A percentile compares a stretch with the other conserved stretches of the same genome.
These are phyloP conservation scores for Nowickia ferox DNA, from an alignment of 2,888 invertebrate species.

Conservation along the genomic window DNA sequence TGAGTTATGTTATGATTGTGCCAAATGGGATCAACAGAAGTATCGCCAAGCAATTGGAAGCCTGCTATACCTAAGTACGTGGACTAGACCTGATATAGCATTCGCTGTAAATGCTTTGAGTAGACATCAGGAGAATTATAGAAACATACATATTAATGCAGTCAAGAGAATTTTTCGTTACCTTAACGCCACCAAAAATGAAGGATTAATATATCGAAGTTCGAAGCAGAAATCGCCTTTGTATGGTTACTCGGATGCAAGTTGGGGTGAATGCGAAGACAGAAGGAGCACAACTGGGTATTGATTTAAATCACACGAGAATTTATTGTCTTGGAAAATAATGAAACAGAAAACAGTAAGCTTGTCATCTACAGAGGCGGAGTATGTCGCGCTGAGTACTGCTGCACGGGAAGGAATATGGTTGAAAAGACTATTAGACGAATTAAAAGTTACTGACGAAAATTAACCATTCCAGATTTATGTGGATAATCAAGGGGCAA, in stretches of 20 bases:
- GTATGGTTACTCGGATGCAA: background rate
- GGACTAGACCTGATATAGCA: constrained; percentile 18
- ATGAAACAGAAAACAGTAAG: too few species aligned
- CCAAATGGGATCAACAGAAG: constrained; percentile 16
- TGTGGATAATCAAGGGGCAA: too few species aligned
- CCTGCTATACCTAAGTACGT: constrained; percentile 28
- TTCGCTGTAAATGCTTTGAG: constrained; percentile 4
- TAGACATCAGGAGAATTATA: constrained; percentile 12
- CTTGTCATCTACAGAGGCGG: too few species aligned
- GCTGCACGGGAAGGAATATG: too few species aligned
- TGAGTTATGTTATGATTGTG: too few species aligned
- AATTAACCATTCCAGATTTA: too few species aligned
- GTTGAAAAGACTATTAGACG: too few species aligned
- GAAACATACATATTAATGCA: constrained; percentile 5
- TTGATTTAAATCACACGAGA: too few species aligned
- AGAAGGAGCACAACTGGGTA: background rate
- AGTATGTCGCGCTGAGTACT: too few species aligned
- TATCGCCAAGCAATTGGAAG: constrained; percentile 33
- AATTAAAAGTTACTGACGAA: too few species aligned
- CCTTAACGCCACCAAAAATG: background rate
- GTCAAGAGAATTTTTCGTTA: constrained; percentile 21
- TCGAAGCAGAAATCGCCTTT: background rate
- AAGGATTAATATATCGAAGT: background rate
- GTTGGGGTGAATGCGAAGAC: background rate
- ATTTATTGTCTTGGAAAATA: too few species aligned